A percentile compares a stretch with the other conserved stretches of the same genome.
Evolutionary conservation across 2,113 vertebrate genomes (phyloP).

Genomic region (Empidonax traillii): DNA sequence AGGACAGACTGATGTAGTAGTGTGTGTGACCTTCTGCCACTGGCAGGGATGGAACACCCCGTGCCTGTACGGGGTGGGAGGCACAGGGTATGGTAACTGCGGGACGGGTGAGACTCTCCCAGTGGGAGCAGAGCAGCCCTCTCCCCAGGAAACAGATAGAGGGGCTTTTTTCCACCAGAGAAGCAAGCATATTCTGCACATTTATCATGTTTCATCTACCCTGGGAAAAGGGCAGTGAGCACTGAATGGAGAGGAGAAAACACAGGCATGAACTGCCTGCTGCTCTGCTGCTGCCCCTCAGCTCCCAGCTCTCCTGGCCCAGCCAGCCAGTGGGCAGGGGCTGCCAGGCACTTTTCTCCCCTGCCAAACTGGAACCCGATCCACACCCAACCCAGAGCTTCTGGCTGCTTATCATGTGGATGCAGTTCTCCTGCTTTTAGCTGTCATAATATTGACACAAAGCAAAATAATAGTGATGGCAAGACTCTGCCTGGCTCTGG

Average conservation of each 20-base stretch:
- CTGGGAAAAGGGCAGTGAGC: neutral
- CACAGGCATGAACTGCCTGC: rapidly evolving
- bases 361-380: slow-evolving; percentile 10
- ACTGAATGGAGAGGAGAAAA: neutral
- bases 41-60: neutral
- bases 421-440: slow-evolving; percentile 58
- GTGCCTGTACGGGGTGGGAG: rapidly evolving
- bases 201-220: neutral
- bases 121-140: neutral
- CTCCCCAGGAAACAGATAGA: neutral
- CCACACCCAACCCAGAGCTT: slow-evolving; percentile 32
- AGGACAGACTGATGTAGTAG: neutral
- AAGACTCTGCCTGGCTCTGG: slow-evolving; percentile 34
- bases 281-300: neutral
- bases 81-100: neutral
- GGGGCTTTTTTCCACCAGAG: neutral
- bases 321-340: neutral
- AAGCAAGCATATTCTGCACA: neutral
- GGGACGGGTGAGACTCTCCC: neutral
- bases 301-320: neutral
- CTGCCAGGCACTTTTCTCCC: neutral
- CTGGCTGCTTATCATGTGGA: slow-evolving; percentile 61
- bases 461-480: slow-evolving; percentile 51
- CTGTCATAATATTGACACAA: slow-evolving; percentile 69
- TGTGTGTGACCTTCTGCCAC: neutral